Evolutionary conservation across 1,140 invertebrate genomes (phyloP), one percentile per base, ranked within the genome.

Genomic region (Eulimnadia texana): DNA sequence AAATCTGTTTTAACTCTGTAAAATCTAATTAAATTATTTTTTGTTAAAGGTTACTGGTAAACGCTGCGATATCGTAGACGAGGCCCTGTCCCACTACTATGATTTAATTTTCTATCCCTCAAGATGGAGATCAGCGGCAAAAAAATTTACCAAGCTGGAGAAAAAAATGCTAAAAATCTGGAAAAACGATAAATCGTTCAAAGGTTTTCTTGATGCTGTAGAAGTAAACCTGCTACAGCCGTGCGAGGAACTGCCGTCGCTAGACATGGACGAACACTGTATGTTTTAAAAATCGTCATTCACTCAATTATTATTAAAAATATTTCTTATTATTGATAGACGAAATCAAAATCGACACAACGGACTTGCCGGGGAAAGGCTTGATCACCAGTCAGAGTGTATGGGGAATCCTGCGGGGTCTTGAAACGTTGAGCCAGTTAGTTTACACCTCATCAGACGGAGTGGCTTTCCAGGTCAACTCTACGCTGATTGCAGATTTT

Each of bases 381-480:
- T 68, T 64, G 64, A 66, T 73, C 65, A 70, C 57, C 68, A 73
- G 67, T 68, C 67, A 64, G 64, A 61, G 52, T 22, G 76, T 89
- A 62, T 92, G 88, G 88, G 88, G 88, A 13, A 77, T 83, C 51
- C 68, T 92, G 20, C 72, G 84, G 66, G 88, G 86, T 0, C 70
- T 90, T 33, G 87, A 92, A 74, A 86, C 86, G 1, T 86, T 89
- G 68, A 79, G 80, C 0, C 88, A 92, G 66, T 68, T 87, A 0
- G 70, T 85, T 3, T 77, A 79, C 64, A 58, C 77, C 0, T 68
- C 72, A 28, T 71, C n/a, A n/a, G n/a, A 75, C 62, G 70, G 72
- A 24, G 62, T 70, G 3, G 70, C 69, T 50, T 70, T 69, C 33
- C 64, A 68, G 53, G 64, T 79, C 2, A 75, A 74, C 61, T 68